Evolutionary conservation across 2,888 invertebrate genomes (phyloP).

Genomic region (Leptura quadrifasciata): DNA sequence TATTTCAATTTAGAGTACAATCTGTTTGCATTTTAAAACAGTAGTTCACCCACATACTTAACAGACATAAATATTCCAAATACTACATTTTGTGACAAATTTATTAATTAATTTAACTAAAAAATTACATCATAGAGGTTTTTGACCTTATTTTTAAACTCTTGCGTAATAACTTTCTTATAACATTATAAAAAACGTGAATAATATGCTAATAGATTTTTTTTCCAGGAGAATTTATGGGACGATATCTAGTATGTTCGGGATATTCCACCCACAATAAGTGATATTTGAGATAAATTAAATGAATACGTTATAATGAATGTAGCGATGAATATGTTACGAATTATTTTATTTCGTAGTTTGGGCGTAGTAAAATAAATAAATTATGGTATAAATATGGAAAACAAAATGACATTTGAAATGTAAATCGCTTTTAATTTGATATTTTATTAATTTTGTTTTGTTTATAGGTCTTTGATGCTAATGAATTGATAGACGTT

Average conservation of each 20-base stretch:
- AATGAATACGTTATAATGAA: conserved; percentile 20
- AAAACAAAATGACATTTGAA: conserved; percentile 14
- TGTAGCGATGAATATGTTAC: conserved; percentile 4
- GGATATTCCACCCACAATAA: conserved; percentile 9
- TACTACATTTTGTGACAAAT: conserved; percentile 6
- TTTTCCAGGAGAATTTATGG: conserved; percentile 22
- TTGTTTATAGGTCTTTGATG: background rate
- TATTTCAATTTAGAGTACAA: background rate
- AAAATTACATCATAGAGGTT: background rate
- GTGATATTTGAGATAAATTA: conserved; percentile 23
- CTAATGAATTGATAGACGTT: background rate
- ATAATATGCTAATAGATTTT: conserved; percentile 31
- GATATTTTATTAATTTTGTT: conserved; percentile 17
- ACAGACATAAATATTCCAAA: background rate
- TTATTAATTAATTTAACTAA: background rate
- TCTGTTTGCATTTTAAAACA: background rate
- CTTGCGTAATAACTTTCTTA: background rate
- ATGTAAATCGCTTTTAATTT: conserved; percentile 16
- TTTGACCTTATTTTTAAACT: conserved; percentile 20
- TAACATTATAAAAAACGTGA: background rate
- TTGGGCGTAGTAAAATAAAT: conserved; percentile 1
- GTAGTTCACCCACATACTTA: background rate
- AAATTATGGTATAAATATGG: conserved; percentile 13
- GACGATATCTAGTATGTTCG: conserved; percentile 10
- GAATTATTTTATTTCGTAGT: background rate